phyloP scores from a whole-genome alignment of 1,140 invertebrate genomes.

The Alviniconcha marisindica region DNA sequence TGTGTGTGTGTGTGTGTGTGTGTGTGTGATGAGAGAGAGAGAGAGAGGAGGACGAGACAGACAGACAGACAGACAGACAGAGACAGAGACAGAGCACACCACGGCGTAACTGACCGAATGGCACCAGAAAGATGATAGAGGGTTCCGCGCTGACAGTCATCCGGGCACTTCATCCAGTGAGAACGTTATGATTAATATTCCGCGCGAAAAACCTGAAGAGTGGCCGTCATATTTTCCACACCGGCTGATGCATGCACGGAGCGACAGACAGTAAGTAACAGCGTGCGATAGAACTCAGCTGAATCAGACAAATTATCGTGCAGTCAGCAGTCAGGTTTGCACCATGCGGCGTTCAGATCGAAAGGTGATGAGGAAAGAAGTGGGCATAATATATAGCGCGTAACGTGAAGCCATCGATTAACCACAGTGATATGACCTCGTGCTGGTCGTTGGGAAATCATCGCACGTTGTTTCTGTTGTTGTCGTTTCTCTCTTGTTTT shows the following conservation, averaged over 20 bases:
- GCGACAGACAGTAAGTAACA: background rate
- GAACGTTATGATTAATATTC: background rate
- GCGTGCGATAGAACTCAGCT: too few species aligned
- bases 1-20: background rate
- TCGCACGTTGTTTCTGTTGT: background rate
- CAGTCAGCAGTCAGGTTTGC: too few species aligned
- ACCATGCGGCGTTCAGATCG: too few species aligned
- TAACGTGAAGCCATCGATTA: background rate
- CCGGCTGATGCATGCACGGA: background rate
- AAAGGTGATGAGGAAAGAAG: too few species aligned
- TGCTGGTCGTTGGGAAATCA: too few species aligned
- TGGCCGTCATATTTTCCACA: background rate
- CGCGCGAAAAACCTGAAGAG: background rate
- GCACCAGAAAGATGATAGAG: background rate
- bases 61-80: conserved; percentile 20
- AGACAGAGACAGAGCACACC: background rate
- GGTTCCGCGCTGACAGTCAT: background rate
- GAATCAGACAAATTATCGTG: too few species aligned
- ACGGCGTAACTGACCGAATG: background rate
- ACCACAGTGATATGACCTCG: too few species aligned
- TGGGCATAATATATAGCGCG: too few species aligned
- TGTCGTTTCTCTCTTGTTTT: too few species aligned
- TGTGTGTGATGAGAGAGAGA: background rate
- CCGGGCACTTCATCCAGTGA: background rate
- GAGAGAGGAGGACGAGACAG: background rate